Evolutionary conservation across 1,140 invertebrate genomes (phyloP).

Genomic region (Cecropterus lyciades): DNA sequence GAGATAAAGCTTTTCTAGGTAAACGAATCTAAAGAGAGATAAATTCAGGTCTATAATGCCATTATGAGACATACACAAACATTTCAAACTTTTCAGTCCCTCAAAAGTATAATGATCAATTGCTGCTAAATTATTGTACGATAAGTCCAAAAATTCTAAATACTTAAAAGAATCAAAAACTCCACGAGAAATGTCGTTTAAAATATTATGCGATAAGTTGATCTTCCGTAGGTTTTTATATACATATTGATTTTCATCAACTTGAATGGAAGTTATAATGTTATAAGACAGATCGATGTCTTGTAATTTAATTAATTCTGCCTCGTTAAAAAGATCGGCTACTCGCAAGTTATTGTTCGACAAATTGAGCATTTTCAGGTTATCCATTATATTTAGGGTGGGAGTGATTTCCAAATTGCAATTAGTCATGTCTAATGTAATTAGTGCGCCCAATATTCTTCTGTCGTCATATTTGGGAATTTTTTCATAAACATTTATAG

Average conservation of each 20-base stretch:
- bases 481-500: too few species aligned
- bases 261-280: slow-evolving; percentile 43
- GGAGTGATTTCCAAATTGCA: slow-evolving; percentile 36
- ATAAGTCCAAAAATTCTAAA: slow-evolving; percentile 54
- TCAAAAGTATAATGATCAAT: slow-evolving; percentile 48
- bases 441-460: too few species aligned
- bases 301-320: slow-evolving; percentile 35
- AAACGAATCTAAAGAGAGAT: slow-evolving; percentile 50
- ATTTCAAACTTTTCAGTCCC: slow-evolving; percentile 46
- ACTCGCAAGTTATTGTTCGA: slow-evolving; percentile 45
- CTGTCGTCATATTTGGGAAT: too few species aligned
- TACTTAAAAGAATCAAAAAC: slow-evolving; percentile 44
- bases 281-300: slow-evolving; percentile 59
- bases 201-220: slow-evolving; percentile 53
- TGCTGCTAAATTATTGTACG: slow-evolving; percentile 51
- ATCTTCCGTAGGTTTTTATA: slow-evolving; percentile 42
- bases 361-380: slow-evolving; percentile 46
- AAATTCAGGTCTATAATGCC: slow-evolving; percentile 50
- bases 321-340: slow-evolving; percentile 42
- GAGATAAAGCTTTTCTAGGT: slow-evolving; percentile 46
- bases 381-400: slow-evolving; percentile 36
- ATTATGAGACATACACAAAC: slow-evolving; percentile 50
- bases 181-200: slow-evolving; percentile 45
- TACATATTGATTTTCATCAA: slow-evolving; percentile 10
- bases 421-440: slow-evolving; percentile 25